Conservation (phyloP, 1,140 invertebrate genomes). For the Macrostomum lignano region DNA sequence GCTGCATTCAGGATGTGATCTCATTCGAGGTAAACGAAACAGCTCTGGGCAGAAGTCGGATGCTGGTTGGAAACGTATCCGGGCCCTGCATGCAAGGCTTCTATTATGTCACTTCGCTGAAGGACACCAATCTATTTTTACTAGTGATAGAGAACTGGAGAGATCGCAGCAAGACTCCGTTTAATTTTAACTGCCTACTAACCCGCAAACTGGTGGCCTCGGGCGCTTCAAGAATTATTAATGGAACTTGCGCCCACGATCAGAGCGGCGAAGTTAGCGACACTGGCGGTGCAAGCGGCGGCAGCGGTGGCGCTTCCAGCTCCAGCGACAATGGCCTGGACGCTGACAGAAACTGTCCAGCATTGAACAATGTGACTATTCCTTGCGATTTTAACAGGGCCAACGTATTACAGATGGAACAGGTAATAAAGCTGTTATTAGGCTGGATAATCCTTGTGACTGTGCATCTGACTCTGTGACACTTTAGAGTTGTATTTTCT, state of each 20-base stretch:
- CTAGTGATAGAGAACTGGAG: slow-evolving; percentile 29
- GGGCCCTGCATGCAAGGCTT: slow-evolving; percentile 30
- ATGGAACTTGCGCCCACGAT: slow-evolving; percentile 28
- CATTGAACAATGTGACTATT: no score
- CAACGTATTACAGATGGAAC: no score
- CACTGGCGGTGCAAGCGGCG: no score
- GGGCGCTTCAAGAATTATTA: slow-evolving; percentile 27
- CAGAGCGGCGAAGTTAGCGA: no score
- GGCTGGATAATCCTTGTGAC: no score
- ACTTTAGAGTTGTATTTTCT: no score
- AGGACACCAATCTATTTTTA: slow-evolving; percentile 27
- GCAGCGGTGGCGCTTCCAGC: no score
- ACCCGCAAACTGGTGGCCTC: slow-evolving; percentile 27
- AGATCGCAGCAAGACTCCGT: slow-evolving; percentile 18
- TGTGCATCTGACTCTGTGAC: no score
- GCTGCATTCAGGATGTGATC: slow-evolving; percentile 30
- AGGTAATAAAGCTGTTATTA: no score
- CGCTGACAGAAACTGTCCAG: no score
- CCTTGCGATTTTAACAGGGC: no score
- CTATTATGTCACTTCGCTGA: slow-evolving; percentile 27
- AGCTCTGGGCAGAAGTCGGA: slow-evolving; percentile 16
- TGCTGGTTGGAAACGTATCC: slow-evolving; percentile 28
- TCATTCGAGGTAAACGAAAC: slow-evolving; percentile 1
- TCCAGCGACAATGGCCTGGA: no score
- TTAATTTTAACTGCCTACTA: slow-evolving; percentile 29